Evolutionary conservation across 2,888 invertebrate genomes (phyloP), one percentile per base, ranked within the genome.

Genomic region (Chymomyza amoena): DNA sequence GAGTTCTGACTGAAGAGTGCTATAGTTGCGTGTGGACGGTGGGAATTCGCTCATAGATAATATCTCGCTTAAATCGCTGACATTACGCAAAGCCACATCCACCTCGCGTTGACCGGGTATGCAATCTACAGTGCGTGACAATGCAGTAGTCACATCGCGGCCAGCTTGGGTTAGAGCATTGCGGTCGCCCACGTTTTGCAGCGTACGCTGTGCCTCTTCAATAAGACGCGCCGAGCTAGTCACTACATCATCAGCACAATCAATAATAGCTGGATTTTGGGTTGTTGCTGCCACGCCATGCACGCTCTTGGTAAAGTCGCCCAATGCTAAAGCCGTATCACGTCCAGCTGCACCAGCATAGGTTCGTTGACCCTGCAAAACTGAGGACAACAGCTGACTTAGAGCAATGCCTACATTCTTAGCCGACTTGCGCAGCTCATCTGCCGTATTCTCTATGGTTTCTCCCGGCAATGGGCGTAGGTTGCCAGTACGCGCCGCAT

Each of bases 91-190:
- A 0, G 97, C 97, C 20, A 95, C 94, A 90, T 99, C 98, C n/a
- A 99, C 96, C 89, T 98, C 98, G 66, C 96, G 95, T 90, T 98
- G 98, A 0, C 98, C 98, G 0, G 99, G 98, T 57, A 99, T 94
- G 75, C 97, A 97, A 78, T 96, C 96, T 65, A 98, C 94, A 0
- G 94, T 93, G 54, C 92, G 93, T 7, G 94, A 93, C 9, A 94
- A 85, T 3, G 96, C 94, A 91, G 94, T 90, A 0, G 92, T 91
- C 0, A 97, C 95, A 75, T 95, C 95, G 83, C 95, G 95, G 2
- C 96, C 96, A 0, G 96, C 95, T 76, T 94, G 94, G 15, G 95
- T 95, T 56, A 98, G 93, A 1, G 88, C 88, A 50, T 86, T 87
- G 0, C 89, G 87, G 73, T 91, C 91, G 7, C 90, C 90, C 54